Evolutionary conservation across 37 sponge, comb jelly and placozoan genomes (phyloP).

Genomic region (Eunapius fragilis): DNA sequence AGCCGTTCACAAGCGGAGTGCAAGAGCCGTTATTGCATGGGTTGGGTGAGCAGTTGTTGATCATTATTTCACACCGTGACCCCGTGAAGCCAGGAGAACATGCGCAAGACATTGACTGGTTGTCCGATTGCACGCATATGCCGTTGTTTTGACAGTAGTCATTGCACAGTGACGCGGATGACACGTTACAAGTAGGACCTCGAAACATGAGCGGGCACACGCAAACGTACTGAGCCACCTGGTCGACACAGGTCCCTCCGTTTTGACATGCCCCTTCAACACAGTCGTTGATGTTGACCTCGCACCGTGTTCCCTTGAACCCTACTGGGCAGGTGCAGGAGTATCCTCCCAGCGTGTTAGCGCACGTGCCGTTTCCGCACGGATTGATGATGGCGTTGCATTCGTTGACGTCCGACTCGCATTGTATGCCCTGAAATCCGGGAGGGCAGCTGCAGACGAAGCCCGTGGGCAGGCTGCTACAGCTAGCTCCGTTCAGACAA

Average conservation of each 20-base stretch:
- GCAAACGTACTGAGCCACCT: slow-evolving; percentile 35
- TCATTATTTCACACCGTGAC: slow-evolving; percentile 46
- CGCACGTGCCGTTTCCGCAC: slow-evolving; percentile 62
- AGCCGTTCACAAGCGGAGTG: slow-evolving; percentile 34
- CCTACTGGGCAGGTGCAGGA: slow-evolving; percentile 53
- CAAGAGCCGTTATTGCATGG: slow-evolving; percentile 76
- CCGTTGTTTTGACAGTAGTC: slow-evolving; percentile 42
- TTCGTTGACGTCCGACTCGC: slow-evolving; percentile 60
- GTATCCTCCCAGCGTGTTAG: slow-evolving; percentile 28
- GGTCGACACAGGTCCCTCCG: slow-evolving; percentile 60
- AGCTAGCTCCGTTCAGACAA: slow-evolving; percentile 63
- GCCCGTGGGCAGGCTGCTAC: slow-evolving; percentile 18
- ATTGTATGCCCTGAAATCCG: slow-evolving; percentile 68
- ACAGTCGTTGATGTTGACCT: slow-evolving; percentile 67
- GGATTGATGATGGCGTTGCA: slow-evolving; percentile 39
- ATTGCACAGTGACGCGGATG: neutral
- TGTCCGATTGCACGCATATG: slow-evolving; percentile 10
- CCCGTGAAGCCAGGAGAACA: slow-evolving; percentile 79
- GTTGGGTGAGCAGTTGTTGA: slow-evolving; percentile 56
- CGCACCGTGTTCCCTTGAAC: slow-evolving; percentile 53
- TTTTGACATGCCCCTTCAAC: slow-evolving; percentile 39
- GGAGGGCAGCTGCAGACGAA: slow-evolving; percentile 62
- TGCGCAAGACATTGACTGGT: slow-evolving; percentile 9
- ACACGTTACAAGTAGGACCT: slow-evolving; percentile 35
- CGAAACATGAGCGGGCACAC: slow-evolving; percentile 35